Conservation (phyloP, 2,797 vertebrate species). For the Darevskia mixta region DNA sequence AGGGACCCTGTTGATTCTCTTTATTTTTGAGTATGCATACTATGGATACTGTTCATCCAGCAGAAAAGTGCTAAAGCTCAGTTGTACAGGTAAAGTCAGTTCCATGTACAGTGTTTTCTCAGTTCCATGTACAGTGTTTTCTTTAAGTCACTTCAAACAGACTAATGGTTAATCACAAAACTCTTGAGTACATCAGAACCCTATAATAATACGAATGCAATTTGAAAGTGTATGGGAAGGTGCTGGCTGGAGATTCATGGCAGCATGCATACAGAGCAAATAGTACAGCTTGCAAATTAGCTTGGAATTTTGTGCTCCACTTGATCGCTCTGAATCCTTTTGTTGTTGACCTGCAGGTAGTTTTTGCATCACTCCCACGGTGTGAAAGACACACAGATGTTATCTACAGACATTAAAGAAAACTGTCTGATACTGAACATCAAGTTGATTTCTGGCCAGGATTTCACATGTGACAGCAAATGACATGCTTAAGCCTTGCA, state of each 20-base stretch:
- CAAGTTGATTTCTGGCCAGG: conserved; percentile 83
- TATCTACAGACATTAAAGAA: conserved; percentile 75
- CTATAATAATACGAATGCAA: background rate
- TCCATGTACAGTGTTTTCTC: background rate
- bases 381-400: conserved; percentile 62
- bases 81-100: background rate
- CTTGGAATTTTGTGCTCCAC: conserved; percentile 26
- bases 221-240: background rate
- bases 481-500: conserved; percentile 77
- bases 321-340: conserved; percentile 47
- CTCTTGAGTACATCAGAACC: background rate
- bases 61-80: background rate
- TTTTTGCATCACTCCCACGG: conserved; percentile 62
- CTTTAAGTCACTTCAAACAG: background rate
- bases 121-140: no score
- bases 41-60: background rate
- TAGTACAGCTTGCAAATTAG: conserved; percentile 13
- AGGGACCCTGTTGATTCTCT: background rate
- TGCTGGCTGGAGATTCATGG: background rate
- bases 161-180: background rate
- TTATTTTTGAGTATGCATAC: background rate
- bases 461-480: conserved; percentile 79
- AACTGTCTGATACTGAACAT: conserved; percentile 73
- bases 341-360: conserved; percentile 68
- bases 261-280: background rate